Conservation (phyloP, 1,140 invertebrate genomes). For the Stegodyphus mimosarum region DNA sequence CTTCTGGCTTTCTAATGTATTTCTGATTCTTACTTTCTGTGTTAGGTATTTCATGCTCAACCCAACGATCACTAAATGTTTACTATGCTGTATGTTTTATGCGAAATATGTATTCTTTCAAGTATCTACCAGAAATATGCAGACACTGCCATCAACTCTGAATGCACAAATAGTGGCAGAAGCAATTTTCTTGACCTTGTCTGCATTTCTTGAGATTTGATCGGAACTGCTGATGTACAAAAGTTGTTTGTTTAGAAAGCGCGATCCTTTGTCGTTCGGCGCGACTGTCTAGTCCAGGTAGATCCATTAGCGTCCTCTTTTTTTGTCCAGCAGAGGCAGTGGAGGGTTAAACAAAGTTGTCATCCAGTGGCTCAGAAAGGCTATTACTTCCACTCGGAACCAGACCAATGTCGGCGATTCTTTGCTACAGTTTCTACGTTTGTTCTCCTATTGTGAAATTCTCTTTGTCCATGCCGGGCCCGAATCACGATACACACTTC, state of each 20-base stretch:
- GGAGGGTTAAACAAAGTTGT: slow-evolving; percentile 44
- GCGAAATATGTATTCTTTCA: too few species aligned
- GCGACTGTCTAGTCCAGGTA: too few species aligned
- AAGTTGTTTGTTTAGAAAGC: not conserved
- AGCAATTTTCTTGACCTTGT: too few species aligned
- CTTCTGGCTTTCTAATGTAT: too few species aligned
- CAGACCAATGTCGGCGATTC: slow-evolving; percentile 17
- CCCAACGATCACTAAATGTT: too few species aligned
- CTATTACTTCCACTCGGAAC: slow-evolving; percentile 24
- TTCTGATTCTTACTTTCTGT: too few species aligned
- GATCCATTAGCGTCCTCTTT: not conserved
- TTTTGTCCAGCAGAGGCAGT: slow-evolving; percentile 1
- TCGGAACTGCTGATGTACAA: not conserved
- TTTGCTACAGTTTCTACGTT: slow-evolving; percentile 44
- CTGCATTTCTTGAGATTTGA: too few species aligned
- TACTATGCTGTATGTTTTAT: too few species aligned
- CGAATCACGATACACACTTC: slow-evolving; percentile 42
- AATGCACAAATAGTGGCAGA: too few species aligned
- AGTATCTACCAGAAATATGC: too few species aligned
- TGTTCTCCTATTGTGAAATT: slow-evolving; percentile 35
- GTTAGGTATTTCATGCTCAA: too few species aligned
- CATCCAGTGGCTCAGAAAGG: slow-evolving; percentile 6
- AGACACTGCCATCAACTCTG: too few species aligned
- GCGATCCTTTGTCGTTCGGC: not conserved
- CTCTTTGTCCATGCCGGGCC: slow-evolving; percentile 17